A percentile compares a stretch with the other conserved stretches of the same genome.
Evolutionary conservation across 2,888 invertebrate species (phyloP).

Genomic region (Miltochrista miniata): DNA sequence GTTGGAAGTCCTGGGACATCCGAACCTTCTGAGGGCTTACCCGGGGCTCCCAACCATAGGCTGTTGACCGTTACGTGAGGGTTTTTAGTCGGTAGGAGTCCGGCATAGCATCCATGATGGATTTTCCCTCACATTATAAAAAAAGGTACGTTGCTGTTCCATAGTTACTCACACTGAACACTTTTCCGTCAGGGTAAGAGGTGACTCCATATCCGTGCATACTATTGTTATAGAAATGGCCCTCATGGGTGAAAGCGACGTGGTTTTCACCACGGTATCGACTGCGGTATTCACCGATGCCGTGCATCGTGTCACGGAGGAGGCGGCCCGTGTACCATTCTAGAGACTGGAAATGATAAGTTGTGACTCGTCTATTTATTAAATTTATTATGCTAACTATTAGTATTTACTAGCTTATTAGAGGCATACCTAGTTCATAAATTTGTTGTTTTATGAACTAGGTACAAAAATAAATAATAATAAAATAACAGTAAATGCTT

Average conservation of each 20-base stretch:
- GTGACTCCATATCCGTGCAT: conserved; percentile 82
- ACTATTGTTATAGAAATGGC: conserved; percentile 75
- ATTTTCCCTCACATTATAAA: too few species aligned
- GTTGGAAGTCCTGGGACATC: too few species aligned
- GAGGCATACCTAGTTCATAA: too few species aligned
- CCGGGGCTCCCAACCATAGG: too few species aligned
- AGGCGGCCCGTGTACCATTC: conserved; percentile 74
- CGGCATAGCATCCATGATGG: too few species aligned
- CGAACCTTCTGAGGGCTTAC: too few species aligned
- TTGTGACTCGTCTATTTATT: background rate
- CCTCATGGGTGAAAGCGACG: conserved; percentile 67
- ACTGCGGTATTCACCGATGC: conserved; percentile 74
- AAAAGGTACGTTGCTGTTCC: background rate
- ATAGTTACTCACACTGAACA: conserved; percentile 60
- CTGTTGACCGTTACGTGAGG: too few species aligned
- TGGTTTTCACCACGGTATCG: conserved; percentile 49
- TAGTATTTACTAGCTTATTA: background rate
- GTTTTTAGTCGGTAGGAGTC: too few species aligned
- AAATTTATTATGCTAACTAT: too few species aligned
- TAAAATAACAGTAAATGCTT: too few species aligned
- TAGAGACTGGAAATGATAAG: conserved; percentile 50
- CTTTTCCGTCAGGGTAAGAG: conserved; percentile 74
- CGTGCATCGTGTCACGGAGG: conserved; percentile 75
- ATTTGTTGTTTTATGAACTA: too few species aligned
- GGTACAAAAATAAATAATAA: too few species aligned